Evolutionary conservation across 2,888 invertebrate species (phyloP), one percentile per base, ranked within the genome.

Genomic region (Acanthosepion lycidas): DNA sequence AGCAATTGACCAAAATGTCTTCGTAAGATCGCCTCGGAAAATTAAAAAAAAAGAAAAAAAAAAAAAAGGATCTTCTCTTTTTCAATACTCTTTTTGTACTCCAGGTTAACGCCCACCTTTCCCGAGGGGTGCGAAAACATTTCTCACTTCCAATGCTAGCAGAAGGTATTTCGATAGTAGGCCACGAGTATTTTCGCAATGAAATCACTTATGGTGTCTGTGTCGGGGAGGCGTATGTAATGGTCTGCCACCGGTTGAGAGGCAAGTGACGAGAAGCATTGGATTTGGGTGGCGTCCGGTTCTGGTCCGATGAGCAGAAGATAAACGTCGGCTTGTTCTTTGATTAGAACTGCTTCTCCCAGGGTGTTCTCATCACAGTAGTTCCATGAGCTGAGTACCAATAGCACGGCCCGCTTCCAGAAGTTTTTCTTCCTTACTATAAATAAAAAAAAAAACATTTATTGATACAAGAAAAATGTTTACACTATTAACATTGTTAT

Each of bases 221-320:
- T 53, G 18, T 93, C 93, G 1, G 93, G 93, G 12, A 93, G 93
- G 20, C 93, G 48, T n/a, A 93, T 51, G 53, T 93, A 93, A 53
- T 93, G 93, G 93, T 93, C 93, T 93, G 51, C 48, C 9, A 51
- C 49, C 18, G 93, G 49, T 26, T 93, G 93, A 18, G 93, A 93
- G 6, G 93, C 93, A 28, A 93, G 49, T 3, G 51, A 53, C 23
- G 93, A 93, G 93, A 93, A 93, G 28, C 93, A 93, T n/a, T 53
- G 51, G 18, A 93, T 93, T 12, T 93, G 93, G 51, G 93, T 93
- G 18, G 93, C n/a, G 53, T 93, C 93, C 12, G 93, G 93, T 51
- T 93, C 93, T 20, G 93, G 93, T 51, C 93, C 93, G n/a, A 93
- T 93, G 51, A 93, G 93, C 49, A 93, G 53, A 28, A 93, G n/a